A percentile compares a stretch with the other conserved stretches of the same genome.
phyloP scores from a whole-genome alignment of 2,113 vertebrate species.

The Circaetus cinerascens region DNA sequence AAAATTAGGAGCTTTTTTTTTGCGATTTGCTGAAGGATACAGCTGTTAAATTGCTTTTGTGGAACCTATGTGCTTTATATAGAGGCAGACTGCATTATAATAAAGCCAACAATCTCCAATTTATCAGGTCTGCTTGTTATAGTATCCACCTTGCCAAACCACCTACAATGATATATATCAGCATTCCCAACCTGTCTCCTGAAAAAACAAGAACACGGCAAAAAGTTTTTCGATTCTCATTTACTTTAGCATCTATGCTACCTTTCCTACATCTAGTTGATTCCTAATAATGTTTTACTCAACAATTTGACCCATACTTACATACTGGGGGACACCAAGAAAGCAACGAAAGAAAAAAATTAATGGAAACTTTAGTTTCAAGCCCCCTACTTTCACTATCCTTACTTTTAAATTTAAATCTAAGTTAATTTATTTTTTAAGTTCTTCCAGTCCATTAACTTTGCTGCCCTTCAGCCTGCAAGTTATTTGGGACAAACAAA shows the following conservation, averaged over 20 bases:
- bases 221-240: fast-evolving
- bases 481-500: background rate
- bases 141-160: background rate
- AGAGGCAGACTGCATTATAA: background rate
- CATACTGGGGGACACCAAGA: background rate
- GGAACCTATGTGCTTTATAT: fast-evolving
- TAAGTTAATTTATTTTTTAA: background rate
- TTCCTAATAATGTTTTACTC: no score
- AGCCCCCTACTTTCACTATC: background rate
- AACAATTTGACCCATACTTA: background rate
- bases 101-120: background rate
- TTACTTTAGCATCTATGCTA: background rate
- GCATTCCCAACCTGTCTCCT: background rate
- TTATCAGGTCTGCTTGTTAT: background rate
- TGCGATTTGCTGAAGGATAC: background rate
- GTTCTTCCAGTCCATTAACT: background rate
- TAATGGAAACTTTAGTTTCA: background rate
- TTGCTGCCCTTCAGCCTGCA: background rate
- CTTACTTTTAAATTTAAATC: background rate
- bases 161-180: fast-evolving
- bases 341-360: background rate
- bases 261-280: no score
- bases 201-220: fast-evolving
- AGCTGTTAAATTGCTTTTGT: background rate
- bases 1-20: background rate